Percentiles rank a stretch among this genome's conserved stretches.
Conservation (phyloP, 2,113 vertebrate species). For the Thryonomys swinderianus region DNA sequence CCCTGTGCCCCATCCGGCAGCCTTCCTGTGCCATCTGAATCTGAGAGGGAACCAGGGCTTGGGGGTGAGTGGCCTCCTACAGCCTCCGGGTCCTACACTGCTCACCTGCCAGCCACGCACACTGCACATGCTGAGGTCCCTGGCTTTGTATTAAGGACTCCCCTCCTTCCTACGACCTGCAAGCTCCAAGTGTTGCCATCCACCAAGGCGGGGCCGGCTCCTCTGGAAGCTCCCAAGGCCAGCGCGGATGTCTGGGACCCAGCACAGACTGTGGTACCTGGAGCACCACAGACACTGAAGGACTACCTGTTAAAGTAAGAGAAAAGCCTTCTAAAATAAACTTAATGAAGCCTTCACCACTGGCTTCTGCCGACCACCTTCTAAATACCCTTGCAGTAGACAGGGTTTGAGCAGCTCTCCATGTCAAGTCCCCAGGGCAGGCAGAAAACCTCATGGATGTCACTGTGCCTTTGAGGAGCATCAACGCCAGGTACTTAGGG, state of each 20-base stretch:
- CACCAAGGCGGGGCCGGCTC: neutral
- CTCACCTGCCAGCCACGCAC: neutral
- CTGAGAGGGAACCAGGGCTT: neutral
- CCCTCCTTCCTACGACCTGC: neutral
- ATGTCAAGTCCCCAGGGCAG: neutral
- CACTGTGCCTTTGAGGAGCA: neutral
- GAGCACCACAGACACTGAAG: neutral
- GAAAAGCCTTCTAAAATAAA: neutral
- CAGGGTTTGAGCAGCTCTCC: neutral
- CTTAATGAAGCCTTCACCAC: neutral
- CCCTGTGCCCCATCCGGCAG: slow-evolving; percentile 1
- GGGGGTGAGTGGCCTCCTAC: neutral
- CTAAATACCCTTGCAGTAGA: neutral
- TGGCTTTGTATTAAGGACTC: neutral
- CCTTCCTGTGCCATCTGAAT: neutral
- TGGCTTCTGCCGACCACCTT: neutral
- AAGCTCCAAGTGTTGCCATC: neutral
- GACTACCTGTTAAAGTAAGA: neutral
- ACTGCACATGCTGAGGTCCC: neutral
- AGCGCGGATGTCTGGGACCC: neutral
- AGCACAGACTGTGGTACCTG: neutral
- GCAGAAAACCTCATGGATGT: neutral
- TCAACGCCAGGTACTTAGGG: neutral
- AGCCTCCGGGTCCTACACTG: neutral
- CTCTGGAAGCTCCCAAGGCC: neutral